These are phyloP conservation scores for Pogonognathellus flavescens DNA, from an alignment of 1,140 invertebrate species.

Conservation along the genomic window DNA sequence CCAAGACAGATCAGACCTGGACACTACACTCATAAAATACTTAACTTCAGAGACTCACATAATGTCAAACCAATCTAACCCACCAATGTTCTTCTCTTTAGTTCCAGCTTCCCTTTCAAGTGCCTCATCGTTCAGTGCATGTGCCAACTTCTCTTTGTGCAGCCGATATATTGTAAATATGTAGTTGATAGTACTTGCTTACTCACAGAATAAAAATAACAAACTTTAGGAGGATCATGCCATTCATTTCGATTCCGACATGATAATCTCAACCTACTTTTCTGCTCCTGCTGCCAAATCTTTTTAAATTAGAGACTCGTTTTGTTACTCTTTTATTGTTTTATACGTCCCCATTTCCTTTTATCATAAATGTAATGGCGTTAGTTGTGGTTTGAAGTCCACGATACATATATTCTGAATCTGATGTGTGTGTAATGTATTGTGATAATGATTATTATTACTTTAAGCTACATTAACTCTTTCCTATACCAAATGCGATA, in stretches of 20 bases:
- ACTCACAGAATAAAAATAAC: neutral
- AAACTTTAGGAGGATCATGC: neutral
- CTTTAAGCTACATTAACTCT: too few relatives aligned
- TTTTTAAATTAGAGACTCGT: too few relatives aligned
- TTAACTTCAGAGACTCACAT: neutral
- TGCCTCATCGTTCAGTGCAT: too few relatives aligned
- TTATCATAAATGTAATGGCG: too few relatives aligned
- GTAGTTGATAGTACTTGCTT: neutral
- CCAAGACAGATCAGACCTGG: slow-evolving; percentile 6
- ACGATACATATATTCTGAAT: too few relatives aligned
- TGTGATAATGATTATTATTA: too few relatives aligned
- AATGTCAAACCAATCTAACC: slow-evolving; percentile 7
- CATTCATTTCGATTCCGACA: neutral
- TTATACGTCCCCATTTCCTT: too few relatives aligned
- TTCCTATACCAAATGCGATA: too few relatives aligned
- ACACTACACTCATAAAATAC: slow-evolving; percentile 15
- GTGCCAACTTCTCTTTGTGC: neutral
- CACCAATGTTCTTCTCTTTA: neutral
- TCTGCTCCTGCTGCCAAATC: too few relatives aligned
- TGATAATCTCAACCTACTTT: neutral
- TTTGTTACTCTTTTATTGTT: too few relatives aligned
- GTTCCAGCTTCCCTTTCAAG: neutral
- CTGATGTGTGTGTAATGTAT: too few relatives aligned
- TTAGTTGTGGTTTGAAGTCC: too few relatives aligned
- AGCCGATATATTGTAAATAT: neutral